These are phyloP conservation scores for Adela reaumurella DNA, from an alignment of 2,888 invertebrate species.

Conservation along the genomic window DNA sequence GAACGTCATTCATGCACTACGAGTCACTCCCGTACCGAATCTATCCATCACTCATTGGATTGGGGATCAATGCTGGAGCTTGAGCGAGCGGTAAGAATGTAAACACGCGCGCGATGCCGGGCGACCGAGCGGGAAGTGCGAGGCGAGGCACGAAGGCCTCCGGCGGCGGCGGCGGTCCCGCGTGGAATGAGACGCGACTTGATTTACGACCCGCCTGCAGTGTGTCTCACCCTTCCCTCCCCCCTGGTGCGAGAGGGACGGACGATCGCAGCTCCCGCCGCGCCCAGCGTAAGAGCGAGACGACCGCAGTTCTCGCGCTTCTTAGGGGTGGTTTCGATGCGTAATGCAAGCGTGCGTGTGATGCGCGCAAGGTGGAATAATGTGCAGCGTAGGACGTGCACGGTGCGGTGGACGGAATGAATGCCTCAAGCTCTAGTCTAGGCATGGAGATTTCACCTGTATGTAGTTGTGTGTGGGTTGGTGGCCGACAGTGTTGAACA, in stretches of 20 bases:
- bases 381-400: constrained; percentile 53
- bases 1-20: neutral
- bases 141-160: constrained; percentile 52
- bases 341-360: constrained; percentile 56
- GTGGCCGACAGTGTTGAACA: no score
- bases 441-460: no score
- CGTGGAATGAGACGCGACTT: constrained; percentile 56
- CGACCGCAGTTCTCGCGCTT: constrained; percentile 21
- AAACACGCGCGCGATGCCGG: constrained; percentile 48
- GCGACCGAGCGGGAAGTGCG: constrained; percentile 23
- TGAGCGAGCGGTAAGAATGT: constrained; percentile 22
- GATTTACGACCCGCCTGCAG: constrained; percentile 59
- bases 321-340: constrained; percentile 50
- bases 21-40: neutral
- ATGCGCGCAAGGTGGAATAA: constrained; percentile 44
- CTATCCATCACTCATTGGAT: neutral
- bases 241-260: constrained; percentile 28
- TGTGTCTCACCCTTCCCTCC: constrained; percentile 48
- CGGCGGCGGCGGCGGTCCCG: constrained; percentile 52
- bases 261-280: constrained; percentile 16
- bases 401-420: constrained; percentile 14
- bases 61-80: neutral
- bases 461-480: no score
- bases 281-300: constrained; percentile 26
- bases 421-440: no score